Conservation (phyloP, 2,797 vertebrate genomes). For the Phoeniculus purpureus region DNA sequence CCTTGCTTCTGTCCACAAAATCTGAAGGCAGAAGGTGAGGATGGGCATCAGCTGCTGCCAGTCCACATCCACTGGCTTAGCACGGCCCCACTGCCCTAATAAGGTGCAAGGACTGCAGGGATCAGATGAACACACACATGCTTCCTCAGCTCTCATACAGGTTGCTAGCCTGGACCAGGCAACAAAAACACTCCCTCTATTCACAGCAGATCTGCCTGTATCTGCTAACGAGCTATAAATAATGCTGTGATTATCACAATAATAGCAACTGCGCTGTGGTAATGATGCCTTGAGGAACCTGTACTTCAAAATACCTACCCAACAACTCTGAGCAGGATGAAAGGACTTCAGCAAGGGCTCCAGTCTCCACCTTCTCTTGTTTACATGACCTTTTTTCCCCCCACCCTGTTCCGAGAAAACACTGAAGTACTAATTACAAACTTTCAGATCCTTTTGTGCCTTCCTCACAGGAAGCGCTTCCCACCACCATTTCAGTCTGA, state of each 20-base stretch:
- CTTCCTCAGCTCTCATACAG: neutral
- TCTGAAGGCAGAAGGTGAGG: neutral
- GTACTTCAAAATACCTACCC: neutral
- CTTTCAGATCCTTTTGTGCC: neutral
- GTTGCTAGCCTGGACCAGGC: neutral
- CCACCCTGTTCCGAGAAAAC: neutral
- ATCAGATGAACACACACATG: no score
- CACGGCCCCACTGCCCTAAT: neutral
- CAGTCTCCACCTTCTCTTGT: rapidly evolving
- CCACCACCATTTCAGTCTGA: neutral
- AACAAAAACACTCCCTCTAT: neutral
- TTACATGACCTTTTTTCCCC: neutral
- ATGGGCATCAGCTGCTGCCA: neutral
- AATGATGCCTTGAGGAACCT: neutral
- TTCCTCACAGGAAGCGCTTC: neutral
- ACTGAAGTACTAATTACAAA: neutral
- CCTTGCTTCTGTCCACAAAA: neutral
- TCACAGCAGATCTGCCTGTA: neutral
- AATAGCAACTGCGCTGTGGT: neutral
- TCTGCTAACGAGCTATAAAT: neutral
- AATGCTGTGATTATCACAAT: neutral
- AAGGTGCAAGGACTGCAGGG: rapidly evolving
- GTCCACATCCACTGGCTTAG: neutral
- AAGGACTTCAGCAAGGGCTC: neutral
- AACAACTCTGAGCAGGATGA: neutral